phyloP scores from a whole-genome alignment of 2,797 vertebrate genomes.

The Microctenopoma lineatum region DNA sequence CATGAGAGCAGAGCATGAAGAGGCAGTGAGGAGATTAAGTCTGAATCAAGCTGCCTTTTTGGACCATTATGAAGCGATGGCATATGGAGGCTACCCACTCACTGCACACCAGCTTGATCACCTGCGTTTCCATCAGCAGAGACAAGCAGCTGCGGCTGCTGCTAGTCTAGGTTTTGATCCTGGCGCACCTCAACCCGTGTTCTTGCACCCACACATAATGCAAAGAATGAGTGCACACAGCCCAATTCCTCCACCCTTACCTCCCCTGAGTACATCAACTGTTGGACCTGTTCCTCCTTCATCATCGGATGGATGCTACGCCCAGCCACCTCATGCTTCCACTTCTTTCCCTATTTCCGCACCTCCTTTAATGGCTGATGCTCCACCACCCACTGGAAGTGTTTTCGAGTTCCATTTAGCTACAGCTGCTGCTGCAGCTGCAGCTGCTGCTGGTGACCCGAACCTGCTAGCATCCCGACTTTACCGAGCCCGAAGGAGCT shows the following conservation, averaged over 20 bases:
- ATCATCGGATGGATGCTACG: conserved; percentile 75
- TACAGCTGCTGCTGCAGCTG: conserved; percentile 79
- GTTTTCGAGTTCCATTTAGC: conserved; percentile 94
- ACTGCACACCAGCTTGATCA: conserved; percentile 86
- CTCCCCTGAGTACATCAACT: conserved; percentile 78
- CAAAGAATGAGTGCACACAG: conserved; percentile 88
- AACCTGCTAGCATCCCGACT: conserved; percentile 79
- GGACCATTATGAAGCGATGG: conserved; percentile 92
- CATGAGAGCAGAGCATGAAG: conserved; percentile 88
- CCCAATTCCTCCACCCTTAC: conserved; percentile 80
- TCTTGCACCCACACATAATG: conserved; percentile 88
- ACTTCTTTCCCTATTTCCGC: conserved; percentile 90
- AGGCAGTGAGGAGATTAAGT: conserved; percentile 87
- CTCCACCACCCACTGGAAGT: conserved; percentile 78
- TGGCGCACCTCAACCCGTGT: conserved; percentile 84
- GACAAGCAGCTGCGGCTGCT: conserved; percentile 82
- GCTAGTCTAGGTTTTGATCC: conserved; percentile 87
- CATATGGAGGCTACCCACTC: conserved; percentile 83
- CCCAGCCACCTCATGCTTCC: conserved; percentile 80
- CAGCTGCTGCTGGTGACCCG: conserved; percentile 79
- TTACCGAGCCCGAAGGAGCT: conserved; percentile 88
- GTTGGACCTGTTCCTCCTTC: conserved; percentile 56
- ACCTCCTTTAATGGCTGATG: conserved; percentile 86
- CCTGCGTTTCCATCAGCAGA: conserved; percentile 86
- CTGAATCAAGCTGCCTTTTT: conserved; percentile 91